A percentile compares a stretch with the other conserved stretches of the same genome.
These are phyloP conservation scores for Chirona hameri DNA, from an alignment of 2,888 invertebrate genomes.

Conservation along the genomic window DNA sequence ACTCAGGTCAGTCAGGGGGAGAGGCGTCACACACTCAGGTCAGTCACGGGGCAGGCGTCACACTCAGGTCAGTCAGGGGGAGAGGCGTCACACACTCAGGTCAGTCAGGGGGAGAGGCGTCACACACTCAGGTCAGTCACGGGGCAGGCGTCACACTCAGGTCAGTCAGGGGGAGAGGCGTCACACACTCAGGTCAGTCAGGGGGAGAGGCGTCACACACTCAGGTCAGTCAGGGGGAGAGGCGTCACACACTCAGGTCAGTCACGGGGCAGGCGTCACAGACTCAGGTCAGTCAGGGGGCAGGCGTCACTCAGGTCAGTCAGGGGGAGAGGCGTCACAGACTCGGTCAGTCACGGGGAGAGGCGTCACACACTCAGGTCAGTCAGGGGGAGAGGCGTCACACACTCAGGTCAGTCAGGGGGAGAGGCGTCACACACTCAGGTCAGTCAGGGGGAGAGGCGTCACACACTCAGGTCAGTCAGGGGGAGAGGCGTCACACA, in stretches of 20 bases:
- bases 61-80: neutral
- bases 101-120: neutral
- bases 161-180: neutral
- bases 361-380: too few relatives aligned
- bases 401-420: neutral
- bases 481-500: neutral
- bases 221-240: neutral
- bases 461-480: neutral
- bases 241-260: too few relatives aligned
- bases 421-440: neutral
- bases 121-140: neutral
- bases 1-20: neutral
- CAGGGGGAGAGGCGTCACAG: neutral
- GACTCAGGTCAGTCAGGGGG: neutral
- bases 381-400: neutral
- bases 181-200: slow-evolving; percentile 4
- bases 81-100: neutral
- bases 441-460: too few relatives aligned
- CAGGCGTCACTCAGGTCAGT: too few relatives aligned
- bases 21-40: neutral
- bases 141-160: too few relatives aligned
- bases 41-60: too few relatives aligned
- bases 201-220: neutral
- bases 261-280: neutral
- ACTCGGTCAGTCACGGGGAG: neutral